These are phyloP conservation scores for Nannoperca australis DNA, from an alignment of 2,797 vertebrate species.

Conservation along the genomic window DNA sequence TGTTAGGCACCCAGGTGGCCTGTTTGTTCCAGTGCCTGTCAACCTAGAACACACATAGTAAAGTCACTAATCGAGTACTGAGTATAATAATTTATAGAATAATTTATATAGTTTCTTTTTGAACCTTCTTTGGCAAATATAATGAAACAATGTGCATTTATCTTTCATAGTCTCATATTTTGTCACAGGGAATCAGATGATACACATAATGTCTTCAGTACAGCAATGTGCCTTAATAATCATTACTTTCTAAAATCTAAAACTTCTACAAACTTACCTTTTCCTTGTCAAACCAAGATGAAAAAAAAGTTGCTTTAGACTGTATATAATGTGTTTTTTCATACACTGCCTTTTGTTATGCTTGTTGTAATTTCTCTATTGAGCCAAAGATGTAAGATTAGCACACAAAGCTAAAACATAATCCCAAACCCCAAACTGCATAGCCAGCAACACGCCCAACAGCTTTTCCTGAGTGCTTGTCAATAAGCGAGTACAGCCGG, in stretches of 20 bases:
- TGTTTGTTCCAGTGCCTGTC: background rate
- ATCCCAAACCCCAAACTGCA: slow-evolving; percentile 42
- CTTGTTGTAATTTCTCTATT: slow-evolving; percentile 17
- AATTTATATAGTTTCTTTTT: no score
- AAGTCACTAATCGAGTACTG: background rate
- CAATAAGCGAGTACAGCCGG: slow-evolving; percentile 36
- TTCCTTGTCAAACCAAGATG: background rate
- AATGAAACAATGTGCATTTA: background rate
- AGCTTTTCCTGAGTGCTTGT: slow-evolving; percentile 31
- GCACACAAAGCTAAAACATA: slow-evolving; percentile 38
- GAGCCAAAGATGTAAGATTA: slow-evolving; percentile 26
- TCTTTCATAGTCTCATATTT: background rate
- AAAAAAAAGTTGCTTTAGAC: background rate
- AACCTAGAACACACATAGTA: background rate
- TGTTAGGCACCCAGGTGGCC: no score
- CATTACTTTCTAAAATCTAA: background rate
- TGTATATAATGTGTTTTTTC: background rate
- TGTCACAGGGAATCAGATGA: background rate
- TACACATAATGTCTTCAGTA: background rate
- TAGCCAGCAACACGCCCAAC: slow-evolving; percentile 32
- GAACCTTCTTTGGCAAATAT: background rate
- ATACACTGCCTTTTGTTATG: slow-evolving; percentile 11
- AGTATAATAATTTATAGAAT: background rate
- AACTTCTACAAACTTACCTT: no score
- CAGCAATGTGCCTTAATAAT: background rate